These are phyloP conservation scores for Thalpophila matura DNA, from an alignment of 2,888 invertebrate genomes.

Conservation along the genomic window DNA sequence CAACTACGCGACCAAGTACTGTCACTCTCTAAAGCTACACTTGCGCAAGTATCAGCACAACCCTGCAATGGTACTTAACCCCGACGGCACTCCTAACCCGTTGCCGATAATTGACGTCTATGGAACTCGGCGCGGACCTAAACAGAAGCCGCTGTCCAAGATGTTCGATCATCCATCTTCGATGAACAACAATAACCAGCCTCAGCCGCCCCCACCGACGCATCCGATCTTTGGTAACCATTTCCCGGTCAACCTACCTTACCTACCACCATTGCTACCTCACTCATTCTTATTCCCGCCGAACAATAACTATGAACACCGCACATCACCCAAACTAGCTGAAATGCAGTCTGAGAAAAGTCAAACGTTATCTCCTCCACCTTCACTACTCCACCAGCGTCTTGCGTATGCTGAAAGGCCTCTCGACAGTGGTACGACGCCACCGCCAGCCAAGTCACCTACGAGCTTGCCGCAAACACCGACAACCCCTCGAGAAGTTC, in stretches of 20 bases:
- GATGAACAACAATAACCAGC: constrained; percentile 71
- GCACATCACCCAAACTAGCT: constrained; percentile 75
- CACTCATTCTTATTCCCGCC: constrained; percentile 88
- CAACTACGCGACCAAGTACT: constrained; percentile 99
- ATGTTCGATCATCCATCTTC: constrained; percentile 79
- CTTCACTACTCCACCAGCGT: constrained; percentile 83
- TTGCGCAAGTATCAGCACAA: constrained; percentile 97
- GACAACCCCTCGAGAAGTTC: constrained; percentile 67
- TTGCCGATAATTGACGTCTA: constrained; percentile 97
- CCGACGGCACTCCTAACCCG: constrained; percentile 97
- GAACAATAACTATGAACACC: constrained; percentile 85
- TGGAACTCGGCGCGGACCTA: constrained; percentile 97
- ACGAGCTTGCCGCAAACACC: constrained; percentile 75
- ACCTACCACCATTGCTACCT: constrained; percentile 85
- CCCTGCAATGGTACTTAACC: constrained; percentile 97
- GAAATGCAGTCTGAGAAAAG: constrained; percentile 74
- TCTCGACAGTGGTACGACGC: constrained; percentile 64
- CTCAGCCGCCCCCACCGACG: constrained; percentile 75
- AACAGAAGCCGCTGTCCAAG: constrained; percentile 89
- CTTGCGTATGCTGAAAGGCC: constrained; percentile 78
- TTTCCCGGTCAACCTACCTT: constrained; percentile 86
- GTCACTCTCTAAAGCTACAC: constrained; percentile 98
- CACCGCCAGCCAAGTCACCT: constrained; percentile 77
- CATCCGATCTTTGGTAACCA: constrained; percentile 85
- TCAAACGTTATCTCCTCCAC: constrained; percentile 74